phyloP scores from a whole-genome alignment of 2,888 invertebrate species.

The Lasioglossum oenotherae region DNA sequence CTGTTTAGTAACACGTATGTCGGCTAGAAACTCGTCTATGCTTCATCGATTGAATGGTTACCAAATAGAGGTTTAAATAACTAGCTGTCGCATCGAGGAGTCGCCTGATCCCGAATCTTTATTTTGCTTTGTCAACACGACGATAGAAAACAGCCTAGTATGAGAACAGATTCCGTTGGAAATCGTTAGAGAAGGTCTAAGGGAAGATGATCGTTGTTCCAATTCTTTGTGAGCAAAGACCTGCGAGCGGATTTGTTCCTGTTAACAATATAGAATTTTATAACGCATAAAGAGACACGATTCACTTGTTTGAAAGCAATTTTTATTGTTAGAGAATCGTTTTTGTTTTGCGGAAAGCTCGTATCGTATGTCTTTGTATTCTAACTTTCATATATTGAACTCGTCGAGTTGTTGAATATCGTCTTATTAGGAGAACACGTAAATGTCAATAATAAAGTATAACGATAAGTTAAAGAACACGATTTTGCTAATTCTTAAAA shows the following conservation, averaged over 20 bases:
- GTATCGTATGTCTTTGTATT: slow-evolving; percentile 22
- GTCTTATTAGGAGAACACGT: slow-evolving; percentile 8
- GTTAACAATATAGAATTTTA: not conserved
- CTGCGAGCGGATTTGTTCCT: slow-evolving; percentile 12
- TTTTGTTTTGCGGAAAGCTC: slow-evolving; percentile 10
- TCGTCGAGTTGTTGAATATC: slow-evolving; percentile 14
- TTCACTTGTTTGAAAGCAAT: not conserved
- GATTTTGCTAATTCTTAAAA: not conserved
- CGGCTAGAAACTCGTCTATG: slow-evolving; percentile 22
- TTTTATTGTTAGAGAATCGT: slow-evolving; percentile 12
- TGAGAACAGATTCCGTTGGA: slow-evolving; percentile 31
- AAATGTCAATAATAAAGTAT: slow-evolving; percentile 4
- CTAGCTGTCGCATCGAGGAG: slow-evolving; percentile 35
- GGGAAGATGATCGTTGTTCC: slow-evolving; percentile 33
- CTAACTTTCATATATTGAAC: not conserved
- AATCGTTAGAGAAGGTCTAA: slow-evolving; percentile 26
- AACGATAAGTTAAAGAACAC: not conserved
- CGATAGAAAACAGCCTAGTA: slow-evolving; percentile 29
- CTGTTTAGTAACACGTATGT: slow-evolving; percentile 25
- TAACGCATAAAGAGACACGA: not conserved
- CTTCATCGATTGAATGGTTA: slow-evolving; percentile 18
- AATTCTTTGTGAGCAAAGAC: slow-evolving; percentile 25
- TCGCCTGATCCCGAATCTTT: slow-evolving; percentile 19
- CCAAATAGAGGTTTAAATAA: slow-evolving; percentile 54
- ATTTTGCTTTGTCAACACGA: slow-evolving; percentile 21